Base-by-base conservation (phyloP, 2,113 vertebrate species). In the Serinus canaria region DNA sequence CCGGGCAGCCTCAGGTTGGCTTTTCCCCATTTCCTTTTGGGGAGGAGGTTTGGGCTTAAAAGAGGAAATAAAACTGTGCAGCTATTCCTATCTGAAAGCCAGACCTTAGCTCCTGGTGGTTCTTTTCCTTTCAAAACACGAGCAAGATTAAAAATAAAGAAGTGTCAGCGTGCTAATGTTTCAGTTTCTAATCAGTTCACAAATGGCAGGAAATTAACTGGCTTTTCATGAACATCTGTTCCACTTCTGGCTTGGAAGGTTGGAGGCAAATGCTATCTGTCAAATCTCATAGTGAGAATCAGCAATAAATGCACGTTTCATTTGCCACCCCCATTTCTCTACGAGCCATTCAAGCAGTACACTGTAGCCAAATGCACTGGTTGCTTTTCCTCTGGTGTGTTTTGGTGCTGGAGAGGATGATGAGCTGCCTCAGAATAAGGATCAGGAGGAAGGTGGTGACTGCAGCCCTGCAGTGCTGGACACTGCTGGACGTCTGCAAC, bases 151-250 rank as follows among this genome's bases (percentile, higher is more conserved):
- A 84, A 78, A 73, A 95, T 95, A 96, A 96, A 91, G 75, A 90
- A 92, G 89, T 89, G 72, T 90, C 79, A 93, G 67, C 28, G 92
- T 73, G 80, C 86, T 66, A 87, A 87, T 85, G 44, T 94, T 97
- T 97, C 94, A 66, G 93, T 96, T 97, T 97, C 94, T 96, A 95
- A 96, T 94, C 96, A 88, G 95, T 85, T 94, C 90, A 91, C 92
- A 96, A 96, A 96, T 95, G 97, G 97, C 96, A 97, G 95, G 97
- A 97, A 97, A 96, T 96, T 94, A 96, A 95, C 92, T 80, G 92
- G 94, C 94, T 97, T 96, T 97, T 94, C 94, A 96, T 89, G 94
- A 97, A 97, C 96, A 96, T 97, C 95, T 97, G 96, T 95, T 96
- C 94, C 88, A 95, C 95, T 95, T 96, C 96, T 96, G 96, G 76